Base-by-base conservation (phyloP, 2,888 invertebrate genomes). In the Drosophila ustulata region DNA sequence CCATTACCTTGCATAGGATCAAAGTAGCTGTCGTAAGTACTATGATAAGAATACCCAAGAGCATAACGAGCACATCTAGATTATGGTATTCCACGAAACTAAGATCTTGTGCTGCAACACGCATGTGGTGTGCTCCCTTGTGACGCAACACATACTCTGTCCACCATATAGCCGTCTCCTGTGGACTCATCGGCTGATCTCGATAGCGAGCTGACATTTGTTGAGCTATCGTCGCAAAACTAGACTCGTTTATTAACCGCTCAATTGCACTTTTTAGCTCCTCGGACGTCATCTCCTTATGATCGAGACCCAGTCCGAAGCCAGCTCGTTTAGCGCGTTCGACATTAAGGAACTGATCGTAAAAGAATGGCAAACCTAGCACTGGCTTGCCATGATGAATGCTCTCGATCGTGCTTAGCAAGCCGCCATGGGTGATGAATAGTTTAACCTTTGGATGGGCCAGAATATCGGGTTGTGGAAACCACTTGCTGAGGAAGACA, bases 291-390 rank as follows among this genome's bases (percentile, higher is more conserved):
- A 93, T 70, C 6, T 84, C 70, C 0, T 82, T 71, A 25, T 89
- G 90, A 28, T 92, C 88, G n/a, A 93, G 74, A 1, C 76, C 82
- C 18, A 92, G 62, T 0, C 92, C 93, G 73, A 89, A 92, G 3
- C 93, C 94, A 1, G 89, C 81, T 0, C 80, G 73, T 37, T 86
- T 91, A 0, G 93, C 93, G 13, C 91, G 90, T 3, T 85, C 90
- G 64, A 93, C 92, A 74, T 94, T 94, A 18, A 92, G 71, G 43
- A 92, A 91, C 82, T 94, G 94, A 82, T 94, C 94, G 7, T 91
- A 93, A 61, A 93, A 93, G 46, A 94, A 87, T 0, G 94, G 94
- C 58, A 94, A 90, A 0, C 93, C 93, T 4, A 93, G 75, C 1
- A 93, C 81, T 0, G 93, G 93, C 9, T 93, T 92, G n/a, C 93